These are phyloP conservation scores for Patella ulyssiponensis DNA, from an alignment of 2,888 invertebrate genomes.

Conservation along the genomic window DNA sequence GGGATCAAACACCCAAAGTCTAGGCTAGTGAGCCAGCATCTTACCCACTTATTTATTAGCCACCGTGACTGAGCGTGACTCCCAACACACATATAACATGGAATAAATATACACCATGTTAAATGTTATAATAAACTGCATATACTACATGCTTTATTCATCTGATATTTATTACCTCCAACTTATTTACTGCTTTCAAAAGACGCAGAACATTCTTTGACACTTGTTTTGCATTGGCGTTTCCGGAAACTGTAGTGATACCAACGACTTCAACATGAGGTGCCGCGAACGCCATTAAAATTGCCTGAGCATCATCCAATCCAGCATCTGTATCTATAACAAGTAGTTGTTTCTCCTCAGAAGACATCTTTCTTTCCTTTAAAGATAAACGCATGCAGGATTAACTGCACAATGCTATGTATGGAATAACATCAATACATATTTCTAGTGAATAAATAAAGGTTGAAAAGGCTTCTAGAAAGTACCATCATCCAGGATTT, in stretches of 20 bases:
- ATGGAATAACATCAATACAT: too few species aligned
- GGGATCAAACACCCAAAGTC: background rate
- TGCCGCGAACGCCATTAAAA: constrained; percentile 65
- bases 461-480: too few species aligned
- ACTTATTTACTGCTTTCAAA: constrained; percentile 46
- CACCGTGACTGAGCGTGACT: too few species aligned
- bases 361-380: too few species aligned
- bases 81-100: too few species aligned
- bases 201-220: constrained; percentile 58
- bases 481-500: too few species aligned
- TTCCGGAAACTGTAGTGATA: constrained; percentile 76
- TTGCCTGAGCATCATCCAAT: constrained; percentile 70
- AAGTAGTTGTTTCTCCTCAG: constrained; percentile 13
- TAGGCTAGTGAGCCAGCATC: too few species aligned
- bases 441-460: too few species aligned
- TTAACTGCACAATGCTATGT: too few species aligned
- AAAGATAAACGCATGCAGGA: too few species aligned
- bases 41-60: too few species aligned
- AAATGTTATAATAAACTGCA: background rate
- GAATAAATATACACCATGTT: too few species aligned
- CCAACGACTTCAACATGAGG: constrained; percentile 77
- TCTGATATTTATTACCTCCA: constrained; percentile 49
- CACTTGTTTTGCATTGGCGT: constrained; percentile 51
- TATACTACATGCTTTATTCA: background rate
- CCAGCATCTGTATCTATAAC: constrained; percentile 71